Evolutionary conservation across 2,888 invertebrate genomes (phyloP), one percentile per base, ranked within the genome.

Genomic region (Agrochola litura): DNA sequence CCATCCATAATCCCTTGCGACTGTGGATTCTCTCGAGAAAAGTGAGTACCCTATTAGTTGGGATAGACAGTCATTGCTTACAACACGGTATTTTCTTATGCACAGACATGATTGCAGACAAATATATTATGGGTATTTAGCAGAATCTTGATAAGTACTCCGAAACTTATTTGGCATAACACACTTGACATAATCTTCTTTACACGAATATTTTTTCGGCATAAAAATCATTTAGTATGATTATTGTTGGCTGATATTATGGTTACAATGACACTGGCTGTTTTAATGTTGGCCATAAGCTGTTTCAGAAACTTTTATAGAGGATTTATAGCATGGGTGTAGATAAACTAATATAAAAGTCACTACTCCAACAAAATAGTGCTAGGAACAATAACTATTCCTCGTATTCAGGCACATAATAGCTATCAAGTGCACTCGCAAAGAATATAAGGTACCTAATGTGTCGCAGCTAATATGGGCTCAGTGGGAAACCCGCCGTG

Each of bases 401-500:
- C 0, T 84, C 66, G 69, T 66, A 63, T 66, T 61, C 65, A 73
- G 12, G 41, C 65, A 71, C 83, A 58, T 68, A 80, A 80, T 63
- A 61, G 85, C 73, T 60, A 72, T 82, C 60, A 80, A 75, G 71
- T 43, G 81, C 71, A 72, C 58, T 68, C 49, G 71, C 67, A 70
- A 70, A 81, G 82, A 85, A 83, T 81, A 70, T 71, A 81, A 67
- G 73, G 81, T 85, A 56, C 56, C 56, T 56, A 65, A 84, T 79
- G 41, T 68, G 65, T 81, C 71, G 67, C 37, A 37, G 71, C 64
- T 80, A 81, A 85, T 63, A 66, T 68, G 22, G 19, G 41, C 49
- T n/a, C 49, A 52, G 67, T 52, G 70, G 67, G 66, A 46, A 10
- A 52, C 14, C 54, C 43, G 6, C 19, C 19, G 66, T 85, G 76